Conservation (phyloP, 2,797 vertebrate species). For the Tenualosa ilisha region DNA sequence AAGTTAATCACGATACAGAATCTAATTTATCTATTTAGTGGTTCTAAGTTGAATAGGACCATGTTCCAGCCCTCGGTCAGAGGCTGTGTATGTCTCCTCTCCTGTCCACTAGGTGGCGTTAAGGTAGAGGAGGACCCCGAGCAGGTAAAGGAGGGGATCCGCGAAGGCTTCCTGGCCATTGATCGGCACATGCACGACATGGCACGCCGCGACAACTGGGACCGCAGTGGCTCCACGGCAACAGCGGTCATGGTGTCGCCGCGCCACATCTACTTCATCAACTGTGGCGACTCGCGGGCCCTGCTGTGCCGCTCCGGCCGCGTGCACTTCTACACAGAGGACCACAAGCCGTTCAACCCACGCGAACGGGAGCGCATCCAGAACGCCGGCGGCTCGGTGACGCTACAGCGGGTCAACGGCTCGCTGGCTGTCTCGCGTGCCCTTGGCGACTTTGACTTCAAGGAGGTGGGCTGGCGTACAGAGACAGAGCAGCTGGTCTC, state of each 20-base stretch:
- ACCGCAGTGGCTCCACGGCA: conserved; percentile 73
- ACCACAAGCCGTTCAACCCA: conserved; percentile 81
- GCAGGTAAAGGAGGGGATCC: conserved; percentile 74
- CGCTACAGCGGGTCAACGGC: conserved; percentile 77
- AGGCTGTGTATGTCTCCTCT: not conserved
- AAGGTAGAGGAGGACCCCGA: conserved; percentile 65
- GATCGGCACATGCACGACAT: conserved; percentile 75
- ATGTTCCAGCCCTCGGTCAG: not conserved
- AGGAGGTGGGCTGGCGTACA: conserved; percentile 79
- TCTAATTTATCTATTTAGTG: no score
- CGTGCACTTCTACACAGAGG: conserved; percentile 81
- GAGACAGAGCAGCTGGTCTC: conserved; percentile 83
- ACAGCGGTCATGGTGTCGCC: conserved; percentile 72
- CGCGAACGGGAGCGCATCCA: conserved; percentile 82
- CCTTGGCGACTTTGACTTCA: conserved; percentile 83
- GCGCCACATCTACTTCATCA: conserved; percentile 75
- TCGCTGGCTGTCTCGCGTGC: conserved; percentile 82
- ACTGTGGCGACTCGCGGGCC: conserved; percentile 80
- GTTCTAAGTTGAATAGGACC: no score
- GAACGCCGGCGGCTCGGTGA: conserved; percentile 79
- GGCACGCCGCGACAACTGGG: conserved; percentile 69
- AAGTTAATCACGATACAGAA: no score
- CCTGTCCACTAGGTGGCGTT: conserved; percentile 54
- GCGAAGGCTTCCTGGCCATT: conserved; percentile 71
- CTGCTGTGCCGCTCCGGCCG: conserved; percentile 70